Evolutionary conservation across 2,888 invertebrate genomes (phyloP).

Genomic region (Amorpha juglandis): DNA sequence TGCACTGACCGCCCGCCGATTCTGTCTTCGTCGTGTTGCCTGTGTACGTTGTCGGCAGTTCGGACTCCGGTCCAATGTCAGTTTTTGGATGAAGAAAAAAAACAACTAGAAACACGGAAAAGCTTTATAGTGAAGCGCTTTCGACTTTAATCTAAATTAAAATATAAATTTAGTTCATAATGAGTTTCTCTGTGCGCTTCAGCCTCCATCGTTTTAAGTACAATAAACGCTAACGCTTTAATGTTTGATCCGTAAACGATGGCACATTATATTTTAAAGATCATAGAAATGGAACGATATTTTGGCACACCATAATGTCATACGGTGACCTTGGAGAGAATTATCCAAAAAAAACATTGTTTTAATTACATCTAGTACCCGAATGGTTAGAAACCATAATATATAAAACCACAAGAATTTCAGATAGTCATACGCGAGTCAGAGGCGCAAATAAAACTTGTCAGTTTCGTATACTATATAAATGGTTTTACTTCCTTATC

Average conservation of each 20-base stretch:
- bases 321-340: not conserved
- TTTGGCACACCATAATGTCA: not conserved
- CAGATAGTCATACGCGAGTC: slow-evolving; percentile 11
- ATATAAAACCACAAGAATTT: slow-evolving; percentile 15
- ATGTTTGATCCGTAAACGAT: not conserved
- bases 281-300: not conserved
- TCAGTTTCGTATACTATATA: slow-evolving; percentile 25
- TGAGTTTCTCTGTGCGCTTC: not conserved
- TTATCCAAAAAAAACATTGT: not conserved
- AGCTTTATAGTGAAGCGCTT: slow-evolving; percentile 16
- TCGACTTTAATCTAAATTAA: slow-evolving; percentile 4
- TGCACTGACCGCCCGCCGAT: slow-evolving; percentile 64
- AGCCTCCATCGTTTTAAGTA: not conserved
- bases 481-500: slow-evolving; percentile 36
- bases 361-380: not conserved
- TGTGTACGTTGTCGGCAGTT: slow-evolving; percentile 27
- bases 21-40: slow-evolving; percentile 15
- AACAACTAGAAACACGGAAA: slow-evolving; percentile 23
- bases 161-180: slow-evolving; percentile 9
- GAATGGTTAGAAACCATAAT: not conserved
- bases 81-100: slow-evolving; percentile 24
- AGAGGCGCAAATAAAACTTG: slow-evolving; percentile 33
- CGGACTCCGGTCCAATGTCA: slow-evolving; percentile 20
- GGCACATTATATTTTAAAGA: not conserved
- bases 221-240: not conserved